Evolutionary conservation across 2,797 vertebrate species (phyloP).

Genomic region (Lagorchestes hirsutus): DNA sequence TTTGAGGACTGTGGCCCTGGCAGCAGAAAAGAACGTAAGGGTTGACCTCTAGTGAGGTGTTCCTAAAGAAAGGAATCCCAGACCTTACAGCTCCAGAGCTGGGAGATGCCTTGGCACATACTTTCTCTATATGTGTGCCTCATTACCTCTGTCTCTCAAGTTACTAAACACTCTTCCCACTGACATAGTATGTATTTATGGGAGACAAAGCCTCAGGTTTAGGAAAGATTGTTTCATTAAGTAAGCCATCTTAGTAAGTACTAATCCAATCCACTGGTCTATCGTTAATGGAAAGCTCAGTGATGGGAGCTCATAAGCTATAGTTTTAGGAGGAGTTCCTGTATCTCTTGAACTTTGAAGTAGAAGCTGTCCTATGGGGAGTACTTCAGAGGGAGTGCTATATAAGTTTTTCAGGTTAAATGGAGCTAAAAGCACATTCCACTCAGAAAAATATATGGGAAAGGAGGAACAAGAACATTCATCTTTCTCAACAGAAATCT

Average conservation of each 20-base stretch:
- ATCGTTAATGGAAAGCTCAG: not conserved
- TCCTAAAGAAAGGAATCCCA: no score
- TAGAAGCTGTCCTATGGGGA: not conserved
- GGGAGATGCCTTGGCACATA: no score
- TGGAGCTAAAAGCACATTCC: constrained; percentile 5
- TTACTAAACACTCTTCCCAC: no score
- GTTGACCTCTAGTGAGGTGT: no score
- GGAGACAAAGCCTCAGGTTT: not conserved
- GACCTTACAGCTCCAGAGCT: no score
- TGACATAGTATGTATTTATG: not conserved
- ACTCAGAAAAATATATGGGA: not conserved
- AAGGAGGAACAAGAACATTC: constrained; percentile 7
- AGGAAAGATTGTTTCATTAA: not conserved
- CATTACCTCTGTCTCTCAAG: no score
- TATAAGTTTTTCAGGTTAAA: not conserved
- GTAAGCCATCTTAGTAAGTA: not conserved
- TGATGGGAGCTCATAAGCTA: not conserved
- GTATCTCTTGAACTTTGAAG: not conserved
- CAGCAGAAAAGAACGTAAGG: no score
- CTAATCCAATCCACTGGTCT: not conserved
- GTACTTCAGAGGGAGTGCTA: not conserved
- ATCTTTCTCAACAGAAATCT: constrained; percentile 11
- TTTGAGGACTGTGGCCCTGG: no score
- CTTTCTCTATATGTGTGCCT: no score
- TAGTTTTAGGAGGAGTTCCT: not conserved